Base-by-base conservation (phyloP, 1,140 invertebrate species). In the Portunus trituberculatus region DNA sequence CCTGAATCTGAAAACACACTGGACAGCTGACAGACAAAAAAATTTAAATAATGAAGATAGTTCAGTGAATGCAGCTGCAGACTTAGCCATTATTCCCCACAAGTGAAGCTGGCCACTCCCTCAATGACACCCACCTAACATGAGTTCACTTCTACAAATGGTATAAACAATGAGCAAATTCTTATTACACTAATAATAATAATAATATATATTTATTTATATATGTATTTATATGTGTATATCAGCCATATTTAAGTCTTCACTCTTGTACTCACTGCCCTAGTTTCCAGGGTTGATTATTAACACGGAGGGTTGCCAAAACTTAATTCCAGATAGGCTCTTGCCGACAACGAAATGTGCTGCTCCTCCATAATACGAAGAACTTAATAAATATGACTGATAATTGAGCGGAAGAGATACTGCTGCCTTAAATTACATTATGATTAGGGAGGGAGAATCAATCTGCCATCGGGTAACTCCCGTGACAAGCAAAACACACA, bases 401-500 rank as follows among this genome's bases (percentile, higher is more conserved):
- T 86, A 67, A 59, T 95, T 95, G 94, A 95, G 94, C 94, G 94
- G 94, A 95, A 95, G 94, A 93, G 94, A 95, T 92, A 95, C 91
- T 92, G 91, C 67, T 92, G 91, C 91, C 94, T 95, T 95, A 95
- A 95, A 84, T 95, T 92, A 84, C 28, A 86, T 95, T 83, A 31
- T 76, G 91, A 88, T 92, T 67, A 92, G 94, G 94, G 93, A 93
- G 91, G 94, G 94, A 92, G 91, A 95, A 95, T 82, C 32, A 76
- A 88, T 87, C 20, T 92, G 94, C 91, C 86, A 59, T 25, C 88
- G 91, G 94, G 91, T 86, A 76, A 84, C 32, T 46, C 91, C 94
- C 46, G 82, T 20, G 59, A 67, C 94, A 86, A 82, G 82, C 84
- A 95, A 92, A 92, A 95, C 83, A 95, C 59, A 82, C 88, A 89